Evolutionary conservation across 2,113 vertebrate species (phyloP), one percentile per base, ranked within the genome.

Genomic region (Myrmecobius fasciatus): DNA sequence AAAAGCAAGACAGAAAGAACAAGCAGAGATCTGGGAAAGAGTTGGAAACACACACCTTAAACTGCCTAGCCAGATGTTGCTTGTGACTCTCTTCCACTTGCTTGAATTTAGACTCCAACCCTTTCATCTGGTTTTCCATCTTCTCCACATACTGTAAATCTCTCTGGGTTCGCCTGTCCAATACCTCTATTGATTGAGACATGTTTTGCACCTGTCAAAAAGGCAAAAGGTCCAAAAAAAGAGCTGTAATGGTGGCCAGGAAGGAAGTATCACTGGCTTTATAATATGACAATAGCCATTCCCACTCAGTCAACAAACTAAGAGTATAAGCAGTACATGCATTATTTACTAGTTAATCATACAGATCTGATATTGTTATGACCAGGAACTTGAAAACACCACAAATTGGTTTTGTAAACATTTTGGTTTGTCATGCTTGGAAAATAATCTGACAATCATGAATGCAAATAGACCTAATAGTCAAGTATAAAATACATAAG

Each of bases 1-100:
- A 91, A 53, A n/a, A 26, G 49, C 67, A 52, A 54, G 47, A 54
- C 2, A 0, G 36, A 88, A 90, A n/a, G 47, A 25, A 20, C 20
- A 11, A 17, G 28, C 6, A 11, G 9, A 53, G 47, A 12, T 1
- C 26, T 12, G 31, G 49, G n/a, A 1, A n/a, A 26, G 22, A 4
- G 3, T 28, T 2, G 60, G 43, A 8, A 89, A 12, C 0, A 51
- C 97, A 3, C 98, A 99, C 99, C 99, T 99, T 99, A 98, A 99
- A 99, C 99, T 99, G 99, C 98, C 99, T 99, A 97, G 99, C 99
- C 96, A 99, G 99, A 98, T 99, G 99, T 97, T 99, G 99, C 98
- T 99, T 99, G 98, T 99, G 99, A 97, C 99, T 99, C 97, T 99
- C 99, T 96, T 99, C 99, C 99, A 99, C 99, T 98, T 99, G 99